phyloP scores from a whole-genome alignment of 35 echinoderm and acorn worm species.

The Stichopus chloronotus region DNA sequence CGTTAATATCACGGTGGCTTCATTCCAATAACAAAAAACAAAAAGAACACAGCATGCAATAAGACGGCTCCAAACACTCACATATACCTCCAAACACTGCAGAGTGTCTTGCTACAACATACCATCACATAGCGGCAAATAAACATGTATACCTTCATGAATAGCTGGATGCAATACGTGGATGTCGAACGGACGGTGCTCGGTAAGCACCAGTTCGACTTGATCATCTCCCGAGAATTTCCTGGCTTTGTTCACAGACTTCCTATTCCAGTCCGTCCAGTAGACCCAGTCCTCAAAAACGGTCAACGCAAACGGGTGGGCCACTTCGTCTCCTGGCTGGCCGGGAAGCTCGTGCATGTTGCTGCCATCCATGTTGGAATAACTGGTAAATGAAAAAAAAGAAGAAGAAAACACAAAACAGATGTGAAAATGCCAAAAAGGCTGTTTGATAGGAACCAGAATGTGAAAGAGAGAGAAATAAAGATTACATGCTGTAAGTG shows the following conservation, averaged over 20 bases:
- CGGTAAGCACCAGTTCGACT: constrained; percentile 26
- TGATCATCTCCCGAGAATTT: constrained; percentile 77
- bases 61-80: too few relatives aligned
- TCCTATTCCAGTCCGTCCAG: constrained; percentile 88
- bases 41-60: too few relatives aligned
- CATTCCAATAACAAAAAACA: too few relatives aligned
- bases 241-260: constrained; percentile 69
- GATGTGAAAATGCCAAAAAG: background rate
- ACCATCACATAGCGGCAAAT: background rate
- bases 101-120: background rate
- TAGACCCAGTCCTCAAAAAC: constrained; percentile 83
- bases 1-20: too few relatives aligned
- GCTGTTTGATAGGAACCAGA: background rate
- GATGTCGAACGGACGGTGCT: constrained; percentile 83
- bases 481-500: background rate
- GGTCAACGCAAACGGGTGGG: constrained; percentile 71
- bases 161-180: constrained; percentile 71
- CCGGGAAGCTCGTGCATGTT: constrained; percentile 50
- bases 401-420: background rate
- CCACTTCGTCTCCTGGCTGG: constrained; percentile 28
- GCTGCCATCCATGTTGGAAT: constrained; percentile 67
- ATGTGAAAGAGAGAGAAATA: background rate
- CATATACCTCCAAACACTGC: too few relatives aligned
- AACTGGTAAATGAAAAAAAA: constrained; percentile 24
- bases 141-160: constrained; percentile 29